These are phyloP conservation scores for Spea hammondii DNA, from an alignment of 2,797 vertebrate genomes.

Conservation along the genomic window DNA sequence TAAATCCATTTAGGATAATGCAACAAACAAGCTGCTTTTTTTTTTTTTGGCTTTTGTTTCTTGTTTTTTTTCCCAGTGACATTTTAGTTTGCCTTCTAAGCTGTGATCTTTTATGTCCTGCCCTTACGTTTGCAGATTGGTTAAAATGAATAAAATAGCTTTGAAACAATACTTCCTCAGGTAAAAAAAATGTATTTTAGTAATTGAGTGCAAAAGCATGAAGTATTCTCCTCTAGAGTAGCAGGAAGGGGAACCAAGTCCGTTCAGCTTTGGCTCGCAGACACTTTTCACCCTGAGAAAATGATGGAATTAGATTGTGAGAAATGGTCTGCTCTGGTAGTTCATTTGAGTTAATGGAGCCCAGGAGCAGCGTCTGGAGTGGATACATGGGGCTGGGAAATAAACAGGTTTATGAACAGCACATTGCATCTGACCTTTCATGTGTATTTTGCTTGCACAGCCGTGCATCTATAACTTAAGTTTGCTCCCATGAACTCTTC, in stretches of 20 bases:
- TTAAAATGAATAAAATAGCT: background rate
- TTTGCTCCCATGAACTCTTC: background rate
- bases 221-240: constrained; percentile 2
- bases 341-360: constrained; percentile 62
- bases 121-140: background rate
- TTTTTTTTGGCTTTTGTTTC: no score
- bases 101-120: background rate
- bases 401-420: constrained; percentile 50
- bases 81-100: no score
- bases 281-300: constrained; percentile 14
- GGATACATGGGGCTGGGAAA: constrained; percentile 27
- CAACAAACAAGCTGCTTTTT: no score
- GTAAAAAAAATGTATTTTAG: constrained; percentile 2
- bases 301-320: constrained; percentile 34
- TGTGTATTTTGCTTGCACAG: constrained; percentile 24
- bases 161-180: background rate
- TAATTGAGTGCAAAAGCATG: background rate
- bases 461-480: background rate
- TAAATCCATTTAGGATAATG: background rate
- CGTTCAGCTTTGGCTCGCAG: constrained; percentile 26
- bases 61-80: no score
- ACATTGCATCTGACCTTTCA: constrained; percentile 56
- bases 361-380: constrained; percentile 55
- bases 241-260: background rate
- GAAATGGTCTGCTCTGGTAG: constrained; percentile 58